A percentile compares a stretch with the other conserved stretches of the same genome.
These are phyloP conservation scores for Odontomyia ornata DNA, from an alignment of 2,888 invertebrate species.

Conservation along the genomic window DNA sequence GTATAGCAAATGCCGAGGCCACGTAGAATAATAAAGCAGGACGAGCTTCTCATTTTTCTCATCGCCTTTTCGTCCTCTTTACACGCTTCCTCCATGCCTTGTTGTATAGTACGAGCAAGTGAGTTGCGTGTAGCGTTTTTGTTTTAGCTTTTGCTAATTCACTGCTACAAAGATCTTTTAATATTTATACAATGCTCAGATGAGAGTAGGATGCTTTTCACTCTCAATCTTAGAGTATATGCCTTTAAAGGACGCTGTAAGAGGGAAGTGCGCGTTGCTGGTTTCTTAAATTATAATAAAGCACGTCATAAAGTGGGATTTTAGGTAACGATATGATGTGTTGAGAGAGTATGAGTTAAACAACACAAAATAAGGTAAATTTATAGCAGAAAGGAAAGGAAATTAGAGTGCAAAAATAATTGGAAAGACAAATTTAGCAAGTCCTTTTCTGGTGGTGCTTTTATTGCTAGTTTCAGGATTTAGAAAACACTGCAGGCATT, in stretches of 20 bases:
- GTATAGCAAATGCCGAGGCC: neutral
- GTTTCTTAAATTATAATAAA: slow-evolving; percentile 32
- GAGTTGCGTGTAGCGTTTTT: neutral
- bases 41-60: neutral
- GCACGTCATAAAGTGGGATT: slow-evolving; percentile 31
- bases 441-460: too few species aligned
- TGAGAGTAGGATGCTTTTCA: neutral
- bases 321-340: slow-evolving; percentile 1
- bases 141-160: slow-evolving; percentile 21
- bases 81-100: neutral
- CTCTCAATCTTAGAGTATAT: neutral
- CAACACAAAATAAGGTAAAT: too few species aligned
- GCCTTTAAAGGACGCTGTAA: neutral
- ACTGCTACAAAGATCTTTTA: slow-evolving; percentile 17
- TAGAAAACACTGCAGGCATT: too few species aligned
- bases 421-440: too few species aligned
- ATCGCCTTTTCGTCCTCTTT: neutral
- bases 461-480: too few species aligned
- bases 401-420: too few species aligned
- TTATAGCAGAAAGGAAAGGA: too few species aligned
- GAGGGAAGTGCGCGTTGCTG: neutral
- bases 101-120: too few species aligned
- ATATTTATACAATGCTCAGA: slow-evolving; percentile 17
- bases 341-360: too few species aligned
- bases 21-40: slow-evolving; percentile 22